phyloP scores from a whole-genome alignment of 92 coral and sea anemone genomes.

The Phenganax stokvisi region DNA sequence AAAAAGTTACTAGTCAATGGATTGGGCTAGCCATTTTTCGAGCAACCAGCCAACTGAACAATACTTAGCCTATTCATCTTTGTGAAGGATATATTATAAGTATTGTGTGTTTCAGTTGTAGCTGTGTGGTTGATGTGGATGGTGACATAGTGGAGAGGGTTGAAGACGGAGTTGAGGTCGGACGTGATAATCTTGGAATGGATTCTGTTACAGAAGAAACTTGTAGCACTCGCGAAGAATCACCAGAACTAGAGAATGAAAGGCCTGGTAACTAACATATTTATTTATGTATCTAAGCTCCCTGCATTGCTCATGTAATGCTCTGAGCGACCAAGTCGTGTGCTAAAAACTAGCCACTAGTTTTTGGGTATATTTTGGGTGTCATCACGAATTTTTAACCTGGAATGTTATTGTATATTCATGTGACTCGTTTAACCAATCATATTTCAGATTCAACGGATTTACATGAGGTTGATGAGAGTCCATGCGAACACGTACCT shows the following conservation, averaged over 20 bases:
- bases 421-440: neutral
- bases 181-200: conserved; percentile 39
- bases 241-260: neutral
- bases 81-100: neutral
- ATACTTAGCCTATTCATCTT: neutral
- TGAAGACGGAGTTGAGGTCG: conserved; percentile 30
- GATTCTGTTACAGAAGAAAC: conserved; percentile 3
- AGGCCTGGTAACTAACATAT: neutral
- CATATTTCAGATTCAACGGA: neutral
- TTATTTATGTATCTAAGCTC: too few species aligned
- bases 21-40: too few species aligned
- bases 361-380: too few species aligned
- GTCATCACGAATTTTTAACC: neutral
- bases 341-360: too few species aligned
- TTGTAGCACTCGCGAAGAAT: neutral
- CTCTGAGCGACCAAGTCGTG: too few species aligned
- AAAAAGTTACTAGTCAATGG: too few species aligned
- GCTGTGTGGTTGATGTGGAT: conserved; percentile 11
- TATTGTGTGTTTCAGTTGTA: neutral
- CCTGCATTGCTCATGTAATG: too few species aligned
- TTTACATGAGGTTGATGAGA: conserved; percentile 3
- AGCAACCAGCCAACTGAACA: neutral
- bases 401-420: neutral
- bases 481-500: neutral
- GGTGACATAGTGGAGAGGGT: neutral